Evolutionary conservation across 2,113 vertebrate genomes (phyloP).

Genomic region (Merops nubicus): DNA sequence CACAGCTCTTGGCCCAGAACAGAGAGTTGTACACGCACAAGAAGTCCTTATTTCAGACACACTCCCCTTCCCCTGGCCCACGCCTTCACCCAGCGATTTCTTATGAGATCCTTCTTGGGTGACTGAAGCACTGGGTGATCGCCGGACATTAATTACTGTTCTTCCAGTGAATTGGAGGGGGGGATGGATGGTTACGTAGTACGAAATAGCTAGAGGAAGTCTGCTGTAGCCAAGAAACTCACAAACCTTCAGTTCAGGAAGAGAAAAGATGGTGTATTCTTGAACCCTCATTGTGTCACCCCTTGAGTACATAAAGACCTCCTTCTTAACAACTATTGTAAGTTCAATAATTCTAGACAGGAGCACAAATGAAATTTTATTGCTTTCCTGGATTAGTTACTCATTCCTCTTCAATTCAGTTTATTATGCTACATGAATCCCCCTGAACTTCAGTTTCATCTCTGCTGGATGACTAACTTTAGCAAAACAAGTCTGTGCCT

Average conservation of each 20-base stretch:
- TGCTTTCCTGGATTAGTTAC: not conserved
- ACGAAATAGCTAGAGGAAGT: not conserved
- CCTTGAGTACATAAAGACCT: not conserved
- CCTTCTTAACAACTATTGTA: not conserved
- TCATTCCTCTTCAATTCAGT: not conserved
- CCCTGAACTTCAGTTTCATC: not conserved
- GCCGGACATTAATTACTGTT: not conserved
- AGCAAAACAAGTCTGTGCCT: not conserved
- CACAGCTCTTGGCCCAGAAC: not conserved
- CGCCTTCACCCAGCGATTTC: not conserved
- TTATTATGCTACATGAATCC: not conserved
- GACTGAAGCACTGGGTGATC: not conserved
- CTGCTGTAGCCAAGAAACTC: not conserved
- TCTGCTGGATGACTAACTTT: not conserved
- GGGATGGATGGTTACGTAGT: fast-evolving
- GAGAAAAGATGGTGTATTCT: not conserved
- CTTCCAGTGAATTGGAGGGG: not conserved
- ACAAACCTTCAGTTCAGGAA: not conserved
- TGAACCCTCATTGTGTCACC: not conserved
- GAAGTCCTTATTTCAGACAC: fast-evolving
- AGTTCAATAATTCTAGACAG: not conserved
- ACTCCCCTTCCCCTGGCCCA: not conserved
- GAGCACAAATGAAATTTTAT: not conserved
- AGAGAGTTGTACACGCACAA: not conserved
- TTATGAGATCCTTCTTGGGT: not conserved